Evolutionary conservation across 2,888 invertebrate species (phyloP).

Genomic region (Drosophila vallismaia): DNA sequence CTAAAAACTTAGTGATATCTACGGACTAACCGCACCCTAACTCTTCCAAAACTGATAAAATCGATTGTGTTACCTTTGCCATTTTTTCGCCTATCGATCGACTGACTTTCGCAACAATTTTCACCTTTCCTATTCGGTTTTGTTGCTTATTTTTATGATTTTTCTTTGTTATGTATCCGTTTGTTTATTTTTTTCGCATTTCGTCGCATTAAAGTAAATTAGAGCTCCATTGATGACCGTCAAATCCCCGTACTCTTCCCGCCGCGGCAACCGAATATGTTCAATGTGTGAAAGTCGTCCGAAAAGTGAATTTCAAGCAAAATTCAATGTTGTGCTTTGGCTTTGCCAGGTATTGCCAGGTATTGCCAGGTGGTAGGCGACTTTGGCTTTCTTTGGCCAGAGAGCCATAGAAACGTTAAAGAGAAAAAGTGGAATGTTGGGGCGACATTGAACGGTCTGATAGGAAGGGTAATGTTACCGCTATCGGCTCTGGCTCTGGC

Average conservation of each 20-base stretch:
- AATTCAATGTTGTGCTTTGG: conserved; percentile 17
- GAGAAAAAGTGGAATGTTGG: conserved; percentile 22
- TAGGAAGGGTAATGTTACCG: conserved; percentile 57
- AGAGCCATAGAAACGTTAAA: conserved; percentile 5
- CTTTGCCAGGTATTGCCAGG: not conserved
- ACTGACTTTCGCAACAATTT: conserved; percentile 50
- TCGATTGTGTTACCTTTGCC: conserved; percentile 61
- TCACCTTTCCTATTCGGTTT: conserved; percentile 39
- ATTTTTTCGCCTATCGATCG: conserved; percentile 46
- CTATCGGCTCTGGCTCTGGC: conserved; percentile 53
- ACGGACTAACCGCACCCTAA: conserved; percentile 25
- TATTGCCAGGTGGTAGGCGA: conserved; percentile 35
- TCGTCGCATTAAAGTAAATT: conserved; percentile 47
- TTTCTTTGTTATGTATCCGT: conserved; percentile 35
- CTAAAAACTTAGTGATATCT: conserved; percentile 4
- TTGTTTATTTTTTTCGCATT: conserved; percentile 30
- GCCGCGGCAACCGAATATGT: not conserved
- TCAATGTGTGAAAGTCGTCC: conserved; percentile 57
- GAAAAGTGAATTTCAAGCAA: conserved; percentile 27
- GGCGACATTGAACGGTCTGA: conserved; percentile 58
- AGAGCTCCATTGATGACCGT: conserved; percentile 33
- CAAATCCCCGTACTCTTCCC: conserved; percentile 15
- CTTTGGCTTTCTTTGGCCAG: conserved; percentile 29
- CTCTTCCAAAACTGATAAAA: conserved; percentile 39
- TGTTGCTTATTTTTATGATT: conserved; percentile 25